A percentile compares a stretch with the other conserved stretches of the same genome.
These are phyloP conservation scores for Ecliptopera silaceata DNA, from an alignment of 2,888 invertebrate genomes.

Conservation along the genomic window DNA sequence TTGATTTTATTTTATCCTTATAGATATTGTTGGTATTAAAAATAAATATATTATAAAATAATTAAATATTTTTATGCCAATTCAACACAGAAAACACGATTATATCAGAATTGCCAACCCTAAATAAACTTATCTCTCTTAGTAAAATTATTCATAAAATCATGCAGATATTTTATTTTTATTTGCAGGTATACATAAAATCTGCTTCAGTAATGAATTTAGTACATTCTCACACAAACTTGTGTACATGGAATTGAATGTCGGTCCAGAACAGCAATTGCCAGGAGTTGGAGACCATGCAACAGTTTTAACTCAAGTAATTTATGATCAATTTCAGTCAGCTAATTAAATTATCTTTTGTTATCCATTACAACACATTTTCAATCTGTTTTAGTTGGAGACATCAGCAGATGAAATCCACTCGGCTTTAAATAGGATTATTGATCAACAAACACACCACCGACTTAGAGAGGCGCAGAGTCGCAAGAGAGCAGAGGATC, in stretches of 20 bases:
- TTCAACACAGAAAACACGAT: too few relatives aligned
- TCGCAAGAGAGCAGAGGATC: slow-evolving; percentile 96
- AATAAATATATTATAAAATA: too few relatives aligned
- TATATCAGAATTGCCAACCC: too few relatives aligned
- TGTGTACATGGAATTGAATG: slow-evolving; percentile 99
- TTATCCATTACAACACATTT: neutral
- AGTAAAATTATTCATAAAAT: too few relatives aligned
- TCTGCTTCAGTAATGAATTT: slow-evolving; percentile 99
- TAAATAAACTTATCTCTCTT: too few relatives aligned
- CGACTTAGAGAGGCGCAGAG: slow-evolving; percentile 96
- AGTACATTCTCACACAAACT: slow-evolving; percentile 99
- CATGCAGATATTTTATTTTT: neutral
- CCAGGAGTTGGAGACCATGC: slow-evolving; percentile 94
- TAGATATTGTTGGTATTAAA: too few relatives aligned
- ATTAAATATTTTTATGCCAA: too few relatives aligned
- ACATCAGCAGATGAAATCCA: slow-evolving; percentile 95
- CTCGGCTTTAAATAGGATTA: slow-evolving; percentile 92
- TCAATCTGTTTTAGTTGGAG: slow-evolving; percentile 89
- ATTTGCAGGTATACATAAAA: slow-evolving; percentile 88
- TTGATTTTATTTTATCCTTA: too few relatives aligned
- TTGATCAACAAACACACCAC: slow-evolving; percentile 99
- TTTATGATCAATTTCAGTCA: neutral
- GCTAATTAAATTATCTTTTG: neutral
- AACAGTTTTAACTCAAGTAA: slow-evolving; percentile 95
- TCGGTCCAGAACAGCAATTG: slow-evolving; percentile 93